These are phyloP conservation scores for Pterophyllum scalare DNA, from an alignment of 2,113 vertebrate species.

Conservation along the genomic window DNA sequence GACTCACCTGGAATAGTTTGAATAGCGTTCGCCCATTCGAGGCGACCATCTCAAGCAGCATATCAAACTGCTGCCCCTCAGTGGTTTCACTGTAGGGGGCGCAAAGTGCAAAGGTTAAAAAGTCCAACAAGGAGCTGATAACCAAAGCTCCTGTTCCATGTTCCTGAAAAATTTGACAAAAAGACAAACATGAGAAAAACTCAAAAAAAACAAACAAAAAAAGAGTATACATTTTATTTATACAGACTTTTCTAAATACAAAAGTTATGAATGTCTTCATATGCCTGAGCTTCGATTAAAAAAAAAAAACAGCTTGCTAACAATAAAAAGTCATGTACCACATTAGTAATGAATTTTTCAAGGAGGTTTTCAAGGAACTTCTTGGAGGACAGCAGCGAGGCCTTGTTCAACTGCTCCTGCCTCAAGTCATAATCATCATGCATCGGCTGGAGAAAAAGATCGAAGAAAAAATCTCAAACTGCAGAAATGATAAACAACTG, in stretches of 20 bases:
- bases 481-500: neutral
- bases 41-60: conserved; percentile 98
- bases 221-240: too few relatives aligned
- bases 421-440: conserved; percentile 98
- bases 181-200: neutral
- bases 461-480: neutral
- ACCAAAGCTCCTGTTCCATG: conserved; percentile 97
- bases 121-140: conserved; percentile 98
- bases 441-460: conserved; percentile 87
- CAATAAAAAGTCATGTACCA: conserved; percentile 82
- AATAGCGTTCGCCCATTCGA: conserved; percentile 94
- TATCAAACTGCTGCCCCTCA: conserved; percentile 98
- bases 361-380: conserved; percentile 98
- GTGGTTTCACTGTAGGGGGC: conserved; percentile 99
- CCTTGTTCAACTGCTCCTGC: conserved; percentile 98
- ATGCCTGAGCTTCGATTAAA: neutral
- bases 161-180: conserved; percentile 79
- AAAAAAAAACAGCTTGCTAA: neutral
- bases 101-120: conserved; percentile 98
- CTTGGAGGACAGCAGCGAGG: conserved; percentile 97
- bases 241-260: neutral
- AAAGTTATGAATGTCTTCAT: neutral
- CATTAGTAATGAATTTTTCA: conserved; percentile 98
- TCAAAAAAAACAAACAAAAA: neutral
- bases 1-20: conserved; percentile 95